Conservation (phyloP, 1,140 invertebrate species). For the Lepidurus arcticus region DNA sequence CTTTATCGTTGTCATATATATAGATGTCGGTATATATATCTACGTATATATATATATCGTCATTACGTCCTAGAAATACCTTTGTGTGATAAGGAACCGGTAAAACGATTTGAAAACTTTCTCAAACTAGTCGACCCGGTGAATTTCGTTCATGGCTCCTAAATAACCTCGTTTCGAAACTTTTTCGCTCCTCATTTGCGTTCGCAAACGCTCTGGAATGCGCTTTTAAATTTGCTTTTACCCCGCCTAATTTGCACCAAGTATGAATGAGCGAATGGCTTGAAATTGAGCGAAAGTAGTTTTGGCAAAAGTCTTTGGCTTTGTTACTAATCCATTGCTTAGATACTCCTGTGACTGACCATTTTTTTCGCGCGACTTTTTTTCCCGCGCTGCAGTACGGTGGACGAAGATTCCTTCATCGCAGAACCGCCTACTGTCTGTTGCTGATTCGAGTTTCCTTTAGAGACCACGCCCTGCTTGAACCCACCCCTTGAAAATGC, state of each 20-base stretch:
- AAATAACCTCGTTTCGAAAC: neutral
- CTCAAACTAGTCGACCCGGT: neutral
- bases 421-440: neutral
- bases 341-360: constrained; percentile 12
- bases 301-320: neutral
- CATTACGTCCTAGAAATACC: neutral
- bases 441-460: neutral
- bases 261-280: neutral
- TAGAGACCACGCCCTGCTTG: neutral
- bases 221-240: neutral
- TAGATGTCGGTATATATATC: neutral
- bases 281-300: neutral
- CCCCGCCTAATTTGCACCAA: neutral
- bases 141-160: neutral
- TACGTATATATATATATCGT: neutral
- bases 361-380: neutral
- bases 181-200: neutral
- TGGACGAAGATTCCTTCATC: neutral
- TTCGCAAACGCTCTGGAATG: neutral
- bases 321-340: neutral
- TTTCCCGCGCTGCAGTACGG: neutral
- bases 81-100: neutral
- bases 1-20: neutral
- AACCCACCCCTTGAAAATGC: neutral
- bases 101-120: constrained; percentile 9